Evolutionary conservation across 2,888 invertebrate species (phyloP), one percentile per base, ranked within the genome.

Genomic region (Troglohyphantes excavatus): DNA sequence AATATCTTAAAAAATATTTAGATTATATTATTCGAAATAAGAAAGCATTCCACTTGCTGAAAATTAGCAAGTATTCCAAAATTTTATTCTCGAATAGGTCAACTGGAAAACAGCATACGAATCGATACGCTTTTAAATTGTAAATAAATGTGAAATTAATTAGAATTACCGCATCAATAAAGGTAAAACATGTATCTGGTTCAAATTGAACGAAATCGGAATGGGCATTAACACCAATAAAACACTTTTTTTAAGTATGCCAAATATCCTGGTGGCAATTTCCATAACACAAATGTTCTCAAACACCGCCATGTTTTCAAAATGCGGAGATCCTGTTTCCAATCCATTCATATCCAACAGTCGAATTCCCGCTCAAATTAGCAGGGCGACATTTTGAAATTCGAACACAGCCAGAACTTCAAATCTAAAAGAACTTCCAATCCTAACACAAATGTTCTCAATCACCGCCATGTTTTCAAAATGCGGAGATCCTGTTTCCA

Each of bases 361-460:
- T 23, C 17, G 46, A 29, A 33, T 33, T 33, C 21, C 19, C 43
- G 43, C 27, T 61, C 29, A n/a, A 46, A 65, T 33, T 65, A 23
- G 73, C 65, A 65, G 73, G 73, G 82, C 19, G 72, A 26, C 72
- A 17, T 33, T 61, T 68, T 26, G 27, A n/a, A 68, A 46, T 19
- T 53, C 39, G 29, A 39, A 59, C 70, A 61, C 72, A 39, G 70
- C 72, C 6, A 43, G 33, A 33, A 23, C 23, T 43, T 46, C 21
- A 33, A 33, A 70, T 72, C 59, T 61, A 39, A 63, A 59, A 19
- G n/a, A n/a, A n/a, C n/a, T n/a, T n/a, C n/a, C n/a, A n/a, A n/a
- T n/a, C n/a, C n/a, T n/a, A n/a, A n/a, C n/a, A n/a, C n/a, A n/a
- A n/a, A n/a, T n/a, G n/a, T n/a, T n/a, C n/a, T n/a, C n/a, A n/a